phyloP scores from a whole-genome alignment of 2,113 vertebrate species.

The Diadophis punctatus region DNA sequence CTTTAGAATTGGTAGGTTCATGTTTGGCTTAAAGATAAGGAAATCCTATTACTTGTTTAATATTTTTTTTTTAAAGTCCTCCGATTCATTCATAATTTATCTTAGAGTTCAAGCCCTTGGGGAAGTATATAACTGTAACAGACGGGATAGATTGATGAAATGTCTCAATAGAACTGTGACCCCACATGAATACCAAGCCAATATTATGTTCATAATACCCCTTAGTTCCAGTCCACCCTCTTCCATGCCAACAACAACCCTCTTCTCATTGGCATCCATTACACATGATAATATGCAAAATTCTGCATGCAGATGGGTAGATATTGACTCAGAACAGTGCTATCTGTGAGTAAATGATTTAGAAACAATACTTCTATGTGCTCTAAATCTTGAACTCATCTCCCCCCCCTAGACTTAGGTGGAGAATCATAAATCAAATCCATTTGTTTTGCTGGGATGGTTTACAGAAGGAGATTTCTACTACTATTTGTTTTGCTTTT shows the following conservation, averaged over 20 bases:
- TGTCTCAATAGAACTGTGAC: neutral
- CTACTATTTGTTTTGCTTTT: slow-evolving; percentile 28
- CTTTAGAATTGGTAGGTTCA: neutral
- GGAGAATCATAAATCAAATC: slow-evolving; percentile 9
- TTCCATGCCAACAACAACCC: neutral
- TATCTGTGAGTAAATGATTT: neutral
- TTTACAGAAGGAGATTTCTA: slow-evolving; percentile 4
- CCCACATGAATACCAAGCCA: neutral
- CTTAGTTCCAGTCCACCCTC: neutral
- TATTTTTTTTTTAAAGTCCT: neutral
- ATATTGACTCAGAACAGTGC: neutral
- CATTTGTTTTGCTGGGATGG: slow-evolving; percentile 33
- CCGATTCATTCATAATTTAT: neutral
- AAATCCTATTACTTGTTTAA: neutral
- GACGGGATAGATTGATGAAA: neutral
- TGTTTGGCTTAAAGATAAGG: neutral
- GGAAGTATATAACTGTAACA: neutral
- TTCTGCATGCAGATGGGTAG: neutral
- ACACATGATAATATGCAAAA: neutral
- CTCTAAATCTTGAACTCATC: neutral
- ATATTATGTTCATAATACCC: neutral
- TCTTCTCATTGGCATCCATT: neutral
- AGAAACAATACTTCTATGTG: neutral
- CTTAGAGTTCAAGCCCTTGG: neutral
- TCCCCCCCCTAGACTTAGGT: neutral